Evolutionary conservation across 2,113 vertebrate genomes (phyloP).

Genomic region (Bubo scandiacus): DNA sequence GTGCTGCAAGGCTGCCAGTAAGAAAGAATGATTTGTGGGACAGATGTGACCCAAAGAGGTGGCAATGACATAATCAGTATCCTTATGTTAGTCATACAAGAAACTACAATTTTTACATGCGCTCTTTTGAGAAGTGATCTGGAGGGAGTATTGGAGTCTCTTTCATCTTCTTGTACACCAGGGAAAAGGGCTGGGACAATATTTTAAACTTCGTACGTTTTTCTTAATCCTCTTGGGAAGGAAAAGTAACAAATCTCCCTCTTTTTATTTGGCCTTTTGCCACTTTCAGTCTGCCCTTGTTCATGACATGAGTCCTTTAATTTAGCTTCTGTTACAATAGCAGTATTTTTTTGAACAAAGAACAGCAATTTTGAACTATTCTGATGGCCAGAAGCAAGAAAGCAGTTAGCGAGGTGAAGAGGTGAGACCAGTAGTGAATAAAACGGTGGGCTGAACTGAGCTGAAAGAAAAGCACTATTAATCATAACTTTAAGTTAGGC

Average conservation of each 20-base stretch:
- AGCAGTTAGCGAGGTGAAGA: conserved; percentile 28
- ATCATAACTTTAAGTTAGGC: background rate
- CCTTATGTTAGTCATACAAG: background rate
- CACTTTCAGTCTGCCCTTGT: background rate
- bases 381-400: conserved; percentile 8
- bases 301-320: conserved; percentile 13
- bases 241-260: conserved; percentile 24
- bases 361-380: conserved; percentile 11
- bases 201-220: background rate
- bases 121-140: background rate
- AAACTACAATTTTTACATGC: background rate
- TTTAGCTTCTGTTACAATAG: conserved; percentile 34
- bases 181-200: background rate
- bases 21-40: background rate
- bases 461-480: background rate
- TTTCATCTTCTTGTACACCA: background rate
- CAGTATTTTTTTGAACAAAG: conserved; percentile 14
- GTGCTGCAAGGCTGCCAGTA: background rate
- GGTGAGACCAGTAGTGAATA: background rate
- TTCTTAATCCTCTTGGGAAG: background rate
- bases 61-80: background rate
- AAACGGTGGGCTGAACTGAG: background rate
- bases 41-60: background rate
- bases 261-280: conserved; percentile 20
- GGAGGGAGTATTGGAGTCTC: background rate